phyloP scores from a whole-genome alignment of 2,113 vertebrate genomes.

The Uropsilus gracilis region DNA sequence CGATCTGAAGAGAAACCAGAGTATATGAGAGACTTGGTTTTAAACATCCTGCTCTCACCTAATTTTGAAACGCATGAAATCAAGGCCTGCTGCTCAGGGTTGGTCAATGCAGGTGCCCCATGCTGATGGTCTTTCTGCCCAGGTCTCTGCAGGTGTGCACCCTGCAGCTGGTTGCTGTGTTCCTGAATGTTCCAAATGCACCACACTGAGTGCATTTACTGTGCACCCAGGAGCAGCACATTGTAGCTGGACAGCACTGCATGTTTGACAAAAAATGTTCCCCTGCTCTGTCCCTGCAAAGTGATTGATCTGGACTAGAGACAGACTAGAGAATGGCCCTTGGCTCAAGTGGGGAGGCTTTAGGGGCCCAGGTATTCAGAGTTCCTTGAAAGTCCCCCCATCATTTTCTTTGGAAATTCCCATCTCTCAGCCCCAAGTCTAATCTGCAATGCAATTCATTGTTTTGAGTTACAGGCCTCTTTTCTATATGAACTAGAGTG shows the following conservation, averaged over 20 bases:
- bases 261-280: background rate
- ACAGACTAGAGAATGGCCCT: background rate
- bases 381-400: background rate
- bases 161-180: background rate
- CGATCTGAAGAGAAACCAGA: too few species aligned
- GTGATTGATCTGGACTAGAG: background rate
- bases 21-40: background rate
- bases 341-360: background rate
- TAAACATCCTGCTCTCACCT: background rate
- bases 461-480: background rate
- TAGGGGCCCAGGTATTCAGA: background rate
- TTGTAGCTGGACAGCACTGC: background rate
- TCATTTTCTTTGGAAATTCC: background rate
- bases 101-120: background rate
- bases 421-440: background rate
- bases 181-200: background rate
- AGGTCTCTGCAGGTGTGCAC: background rate
- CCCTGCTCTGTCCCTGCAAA: background rate
- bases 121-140: background rate
- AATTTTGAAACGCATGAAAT: background rate
- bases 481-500: background rate
- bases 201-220: background rate
- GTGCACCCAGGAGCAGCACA: background rate
- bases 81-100: background rate
- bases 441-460: background rate